Base-by-base conservation (phyloP, 2,888 invertebrate species). In the Toxonevra muliebris region DNA sequence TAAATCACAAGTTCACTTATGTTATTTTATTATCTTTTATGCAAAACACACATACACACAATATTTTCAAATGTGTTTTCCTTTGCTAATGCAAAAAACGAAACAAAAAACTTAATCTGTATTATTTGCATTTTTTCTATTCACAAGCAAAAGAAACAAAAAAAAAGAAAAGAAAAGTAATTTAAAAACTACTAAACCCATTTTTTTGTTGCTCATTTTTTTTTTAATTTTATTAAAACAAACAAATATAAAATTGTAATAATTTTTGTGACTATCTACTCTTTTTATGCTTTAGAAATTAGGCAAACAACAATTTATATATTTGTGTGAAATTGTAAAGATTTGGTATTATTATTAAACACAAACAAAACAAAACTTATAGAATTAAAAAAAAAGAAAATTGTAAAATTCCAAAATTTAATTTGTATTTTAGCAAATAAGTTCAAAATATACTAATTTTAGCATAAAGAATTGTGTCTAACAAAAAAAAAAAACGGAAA, bases 341-440 rank as follows among this genome's bases (percentile, higher is more conserved):
- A 13, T 20, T 60, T 19, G 48, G 17, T 20, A 50, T 30, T 50
- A 43, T 50, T 48, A 45, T 41, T 42, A 42, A 41, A 41, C 19
- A 52, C 40, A 40, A 40, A 42, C 40, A 58, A 42, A 40, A n/a
- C 15, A 15, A 57, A 40, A 40, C 57, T 11, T 13, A 60, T 48
- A 48, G 1, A 48, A 20, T 43, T 30, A 30, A 48, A 45, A 62
- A 45, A 12, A 43, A 40, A n/a, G 11, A 48, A 48, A 48, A n/a
- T 48, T 48, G 48, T 48, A 55, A 55, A 55, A 30, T 55, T 30
- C 40, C 55, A 20, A 55, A 30, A 55, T 55, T 19, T 17, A 19
- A 15, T 55, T 15, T 30, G 30, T 30, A 30, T 30, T 55, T 30
- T 30, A 20, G 13, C n/a, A 12, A 30, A 19, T 20, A 20, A 30